Conservation (phyloP, 2,888 invertebrate species). For the Mimumesa dahlbomi region DNA sequence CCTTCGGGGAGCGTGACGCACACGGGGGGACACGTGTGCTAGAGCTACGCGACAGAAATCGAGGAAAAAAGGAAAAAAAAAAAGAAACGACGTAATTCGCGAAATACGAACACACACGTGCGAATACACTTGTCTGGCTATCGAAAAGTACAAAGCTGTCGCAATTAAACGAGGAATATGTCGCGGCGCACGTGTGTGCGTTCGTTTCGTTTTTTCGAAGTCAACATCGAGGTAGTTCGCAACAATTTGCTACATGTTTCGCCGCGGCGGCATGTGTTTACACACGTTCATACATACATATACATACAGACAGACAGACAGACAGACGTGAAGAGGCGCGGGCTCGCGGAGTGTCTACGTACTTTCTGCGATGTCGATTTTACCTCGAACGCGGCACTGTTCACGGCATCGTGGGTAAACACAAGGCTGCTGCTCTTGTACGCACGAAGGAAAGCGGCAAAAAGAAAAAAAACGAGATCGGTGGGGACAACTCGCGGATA, state of each 20-base stretch:
- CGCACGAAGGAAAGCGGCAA: constrained; percentile 31
- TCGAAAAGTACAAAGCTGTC: background rate
- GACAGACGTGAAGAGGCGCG: too few relatives aligned
- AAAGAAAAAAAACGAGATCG: constrained; percentile 28
- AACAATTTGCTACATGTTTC: background rate
- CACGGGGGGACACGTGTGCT: too few relatives aligned
- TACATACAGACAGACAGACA: too few relatives aligned
- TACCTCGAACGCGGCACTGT: constrained; percentile 15
- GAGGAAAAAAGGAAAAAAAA: too few relatives aligned
- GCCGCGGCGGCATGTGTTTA: background rate
- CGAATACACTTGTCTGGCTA: too few relatives aligned
- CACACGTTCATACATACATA: background rate
- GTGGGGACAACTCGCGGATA: constrained; percentile 30
- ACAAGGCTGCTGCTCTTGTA: constrained; percentile 21
- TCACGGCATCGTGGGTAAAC: background rate
- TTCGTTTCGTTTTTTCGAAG: background rate
- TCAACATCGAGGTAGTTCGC: background rate
- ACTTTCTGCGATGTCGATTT: constrained; percentile 8
- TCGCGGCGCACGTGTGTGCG: background rate
- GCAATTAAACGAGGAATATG: background rate
- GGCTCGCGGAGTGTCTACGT: background rate
- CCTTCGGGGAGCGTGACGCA: background rate
- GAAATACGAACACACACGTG: too few relatives aligned
- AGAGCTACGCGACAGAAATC: too few relatives aligned
- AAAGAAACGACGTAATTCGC: too few relatives aligned